Evolutionary conservation across 2,888 invertebrate species (phyloP).

Genomic region (Drosophila multiciliata): DNA sequence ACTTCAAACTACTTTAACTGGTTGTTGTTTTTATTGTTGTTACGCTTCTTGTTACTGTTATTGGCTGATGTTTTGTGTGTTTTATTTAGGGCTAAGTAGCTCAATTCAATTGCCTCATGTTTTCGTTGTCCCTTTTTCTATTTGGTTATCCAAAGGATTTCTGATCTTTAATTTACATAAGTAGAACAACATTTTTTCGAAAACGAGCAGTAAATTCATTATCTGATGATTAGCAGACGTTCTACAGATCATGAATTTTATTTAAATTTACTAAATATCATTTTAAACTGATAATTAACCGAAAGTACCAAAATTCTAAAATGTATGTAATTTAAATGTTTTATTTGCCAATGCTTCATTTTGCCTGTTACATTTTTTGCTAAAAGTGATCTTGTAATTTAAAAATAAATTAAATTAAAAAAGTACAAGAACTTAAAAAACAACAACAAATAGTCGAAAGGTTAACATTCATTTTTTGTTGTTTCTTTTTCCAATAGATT

Average conservation of each 20-base stretch:
- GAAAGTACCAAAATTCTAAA: neutral
- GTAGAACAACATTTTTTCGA: constrained; percentile 16
- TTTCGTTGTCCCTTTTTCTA: constrained; percentile 20
- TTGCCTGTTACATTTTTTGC: too few species aligned
- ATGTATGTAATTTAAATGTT: neutral
- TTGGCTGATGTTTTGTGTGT: constrained; percentile 38
- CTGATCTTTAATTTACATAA: constrained; percentile 27
- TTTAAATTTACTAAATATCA: neutral
- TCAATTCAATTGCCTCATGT: constrained; percentile 37
- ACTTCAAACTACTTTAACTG: constrained; percentile 67
- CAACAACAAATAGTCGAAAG: neutral
- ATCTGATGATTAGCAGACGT: neutral
- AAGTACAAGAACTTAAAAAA: neutral
- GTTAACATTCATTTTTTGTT: neutral
- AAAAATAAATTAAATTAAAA: neutral
- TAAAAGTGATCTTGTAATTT: neutral
- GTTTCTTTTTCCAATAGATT: constrained; percentile 16
- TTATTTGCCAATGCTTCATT: neutral
- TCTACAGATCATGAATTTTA: neutral
- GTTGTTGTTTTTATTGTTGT: constrained; percentile 46
- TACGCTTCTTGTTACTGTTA: constrained; percentile 17
- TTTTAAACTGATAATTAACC: neutral
- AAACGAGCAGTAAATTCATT: neutral
- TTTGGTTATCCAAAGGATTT: constrained; percentile 26
- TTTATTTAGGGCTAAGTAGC: constrained; percentile 60